Evolutionary conservation across 2,113 vertebrate species (phyloP).

Genomic region (Xenopus laevis): DNA sequence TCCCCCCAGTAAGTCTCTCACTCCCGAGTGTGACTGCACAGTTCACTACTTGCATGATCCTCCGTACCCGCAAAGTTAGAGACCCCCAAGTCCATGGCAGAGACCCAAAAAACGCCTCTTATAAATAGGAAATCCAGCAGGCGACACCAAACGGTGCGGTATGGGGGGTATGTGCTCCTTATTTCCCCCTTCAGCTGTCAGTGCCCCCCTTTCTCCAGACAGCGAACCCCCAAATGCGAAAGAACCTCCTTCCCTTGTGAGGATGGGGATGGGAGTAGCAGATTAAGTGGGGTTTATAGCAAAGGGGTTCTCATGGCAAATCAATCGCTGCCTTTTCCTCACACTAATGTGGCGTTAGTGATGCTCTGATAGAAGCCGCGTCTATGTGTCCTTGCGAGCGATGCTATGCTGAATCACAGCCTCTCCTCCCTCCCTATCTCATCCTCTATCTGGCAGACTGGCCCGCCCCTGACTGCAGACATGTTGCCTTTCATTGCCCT

Average conservation of each 20-base stretch:
- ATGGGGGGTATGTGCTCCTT: not conserved
- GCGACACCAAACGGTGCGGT: not conserved
- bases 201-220: not conserved
- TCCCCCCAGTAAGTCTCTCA: not conserved
- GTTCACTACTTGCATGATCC: slow-evolving; percentile 13
- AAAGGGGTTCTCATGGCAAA: not conserved
- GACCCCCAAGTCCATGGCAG: slow-evolving; percentile 8
- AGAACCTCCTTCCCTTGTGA: not conserved
- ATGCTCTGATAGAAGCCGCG: not conserved
- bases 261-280: not conserved
- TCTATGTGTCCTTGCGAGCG: slow-evolving; percentile 31
- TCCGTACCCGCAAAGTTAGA: not conserved
- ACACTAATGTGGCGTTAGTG: not conserved
- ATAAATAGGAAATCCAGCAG: not conserved
- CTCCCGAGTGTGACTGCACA: not conserved
- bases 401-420: slow-evolving; percentile 21
- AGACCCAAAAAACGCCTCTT: not conserved
- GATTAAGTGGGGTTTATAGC: not conserved
- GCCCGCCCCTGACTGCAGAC: slow-evolving; percentile 41
- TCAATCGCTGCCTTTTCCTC: too few species aligned
- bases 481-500: slow-evolving; percentile 19
- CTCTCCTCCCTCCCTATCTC: slow-evolving; percentile 35
- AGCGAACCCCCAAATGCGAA: too few species aligned
- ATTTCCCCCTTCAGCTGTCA: slow-evolving; percentile 4
- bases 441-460: slow-evolving; percentile 38